Base-by-base conservation (phyloP, 2,888 invertebrate species). In the Epiperipatus broadwayi region DNA sequence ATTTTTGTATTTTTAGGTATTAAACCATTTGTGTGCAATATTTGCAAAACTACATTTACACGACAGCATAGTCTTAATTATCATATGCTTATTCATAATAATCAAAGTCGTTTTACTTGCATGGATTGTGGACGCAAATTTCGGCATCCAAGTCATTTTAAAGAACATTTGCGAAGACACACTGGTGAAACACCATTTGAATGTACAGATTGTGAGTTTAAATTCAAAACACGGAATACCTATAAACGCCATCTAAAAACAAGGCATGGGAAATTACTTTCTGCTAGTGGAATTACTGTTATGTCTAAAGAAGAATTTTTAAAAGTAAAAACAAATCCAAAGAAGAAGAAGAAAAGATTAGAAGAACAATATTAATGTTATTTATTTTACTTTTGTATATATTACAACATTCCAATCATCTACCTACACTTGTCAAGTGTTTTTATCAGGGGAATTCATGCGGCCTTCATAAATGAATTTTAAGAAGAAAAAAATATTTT, bases 11-110 rank as follows among this genome's bases (percentile, higher is more conserved):
- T 49, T 50, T 7, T 50, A 54, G 69, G 69, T 27, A 69, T 70
- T 47, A 69, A 69, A 49, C 69, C 69, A 2, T 70, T 67, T 48
- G 64, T 66, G 43, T 70, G 70, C 53, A 58, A 63, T 35, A 61
- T 68, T 38, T 70, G 70, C 47, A 59, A 61, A 39, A 64, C 67
- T 3, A 67, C 67, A 25, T 70, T 70, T 49, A 70, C 70, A 2
- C 55, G 70, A 21, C 63, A 69, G 41, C 69, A 70, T 53, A 68
- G 67, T 41, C 59, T 70, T 21, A 69, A 70, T 49, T 70, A 70
- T 52, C 70, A 70, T 50, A 66, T 68, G 65, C 52, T 69, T 42
- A 70, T 70, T 44, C 70, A 70, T 51, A 62, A 66, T 47, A 69
- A 69, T 53, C 64, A 66, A 52, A 68, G 67, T 12, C 58, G 69